phyloP scores from a whole-genome alignment of 2,797 vertebrate species.

The Gymnopithys bicolor region DNA sequence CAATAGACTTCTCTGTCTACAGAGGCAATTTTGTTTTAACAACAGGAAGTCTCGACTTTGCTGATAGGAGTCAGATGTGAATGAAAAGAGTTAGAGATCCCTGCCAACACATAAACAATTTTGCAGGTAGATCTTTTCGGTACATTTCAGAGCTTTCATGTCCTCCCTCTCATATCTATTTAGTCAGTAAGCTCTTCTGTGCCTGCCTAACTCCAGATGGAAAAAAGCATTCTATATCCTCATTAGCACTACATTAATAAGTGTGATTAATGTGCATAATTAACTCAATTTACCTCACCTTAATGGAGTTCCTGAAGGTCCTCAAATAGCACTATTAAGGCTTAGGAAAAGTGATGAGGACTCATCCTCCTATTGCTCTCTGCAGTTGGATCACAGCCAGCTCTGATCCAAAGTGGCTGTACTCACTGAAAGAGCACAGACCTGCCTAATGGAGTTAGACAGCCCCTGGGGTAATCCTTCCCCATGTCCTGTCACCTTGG shows the following conservation, averaged over 20 bases:
- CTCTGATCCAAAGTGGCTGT: background rate
- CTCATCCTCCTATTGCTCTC: background rate
- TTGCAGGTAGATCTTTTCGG: background rate
- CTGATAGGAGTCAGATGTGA: background rate
- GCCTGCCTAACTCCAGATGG: background rate
- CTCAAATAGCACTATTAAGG: background rate
- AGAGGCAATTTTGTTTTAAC: background rate
- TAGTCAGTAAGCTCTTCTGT: background rate
- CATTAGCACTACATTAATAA: background rate
- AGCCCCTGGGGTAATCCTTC: background rate
- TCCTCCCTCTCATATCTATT: background rate
- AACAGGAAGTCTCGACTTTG: background rate
- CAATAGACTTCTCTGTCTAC: background rate
- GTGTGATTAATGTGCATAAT: background rate
- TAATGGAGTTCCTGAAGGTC: background rate
- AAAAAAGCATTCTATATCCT: background rate
- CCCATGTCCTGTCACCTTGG: background rate
- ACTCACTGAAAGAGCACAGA: background rate
- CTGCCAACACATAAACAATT: background rate
- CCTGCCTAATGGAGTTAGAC: background rate
- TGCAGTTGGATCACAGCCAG: background rate
- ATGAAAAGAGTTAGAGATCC: background rate
- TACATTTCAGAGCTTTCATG: background rate
- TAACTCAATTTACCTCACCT: slow-evolving; percentile 14
- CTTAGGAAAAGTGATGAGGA: background rate